Evolutionary conservation across 2,113 vertebrate species (phyloP), one percentile per base, ranked within the genome.

Genomic region (Pseudonaja textilis): DNA sequence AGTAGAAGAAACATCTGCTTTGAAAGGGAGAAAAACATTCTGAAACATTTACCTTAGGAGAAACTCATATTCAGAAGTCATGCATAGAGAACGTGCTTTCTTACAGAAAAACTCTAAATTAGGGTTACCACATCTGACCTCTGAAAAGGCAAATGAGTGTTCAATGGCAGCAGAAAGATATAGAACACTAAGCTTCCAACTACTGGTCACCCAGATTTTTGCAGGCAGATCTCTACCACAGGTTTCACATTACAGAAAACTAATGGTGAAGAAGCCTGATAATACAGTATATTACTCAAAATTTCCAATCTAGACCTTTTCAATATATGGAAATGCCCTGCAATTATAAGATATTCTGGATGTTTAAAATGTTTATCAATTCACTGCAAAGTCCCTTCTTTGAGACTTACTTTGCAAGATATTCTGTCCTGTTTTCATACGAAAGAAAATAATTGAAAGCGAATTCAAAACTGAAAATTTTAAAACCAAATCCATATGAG

Each of bases 181-280:
- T 64, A n/a, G 26, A 69, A 69, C 26, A 69, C 29, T 14, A 69
- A n/a, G 61, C 10, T 69, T n/a, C 61, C 29, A 69, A n/a, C 26
- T n/a, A 69, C 4, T 69, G 64, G 64, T 69, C 64, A n/a, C 14
- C 29, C 61, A 69, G 64, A 6, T 16, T 16, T 69, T 69, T 69
- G 29, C 64, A 69, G 29, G 29, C 29, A 69, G 29, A 69, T 69
- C 64, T 69, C 29, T 95, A 81, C 87, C 92, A 88, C 88, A 90
- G 26, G 42, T 69, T 93, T 74, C 92, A 88, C 87, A 56, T 88
- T 64, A 61, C 57, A 87, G 47, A 92, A 92, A 81, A 95, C 90
- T 89, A 61, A n/a, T 22, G 93, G 57, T 94, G 90, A 96, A 94
- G 89, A 96, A 95, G 16, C 52, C 88, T 93, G 59, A 92, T 0